Evolutionary conservation across 2,888 invertebrate species (phyloP), one percentile per base, ranked within the genome.

Genomic region (Nematopogon swammerdamellus): DNA sequence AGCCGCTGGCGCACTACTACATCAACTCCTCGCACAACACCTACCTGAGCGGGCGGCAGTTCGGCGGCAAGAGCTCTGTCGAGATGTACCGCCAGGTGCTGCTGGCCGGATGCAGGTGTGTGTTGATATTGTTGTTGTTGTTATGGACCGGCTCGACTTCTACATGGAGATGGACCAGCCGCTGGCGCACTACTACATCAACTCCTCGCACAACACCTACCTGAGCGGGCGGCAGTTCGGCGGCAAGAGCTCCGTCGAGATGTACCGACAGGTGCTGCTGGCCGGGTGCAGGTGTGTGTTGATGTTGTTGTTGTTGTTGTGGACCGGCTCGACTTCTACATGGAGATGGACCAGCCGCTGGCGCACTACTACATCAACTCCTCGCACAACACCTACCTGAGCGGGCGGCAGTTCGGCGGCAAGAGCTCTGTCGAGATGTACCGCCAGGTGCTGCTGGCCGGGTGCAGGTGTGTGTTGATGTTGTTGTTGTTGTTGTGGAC

Each of bases 161-260:
- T 96, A 96, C 64, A 92, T 92, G 92, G 98, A 99, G 57, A 98
- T 99, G 99, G 98, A 99, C 68, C 97, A 98, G 68, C 93, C 99
- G 0, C 70, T 99, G 49, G 89, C 95, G 8, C 98, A 25, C 25
- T 25, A 25, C 4, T 25, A 25, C 25, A 25, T 98, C 99, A 0
- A 98, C 25, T 99, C 55, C 98, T 99, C 77, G 82, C 97, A 97
- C 70, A 97, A 97, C 70, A 97, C 97, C 14, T 97, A 97, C 71
- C 80, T 97, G 54, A 88, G 88, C 19, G 97, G 97, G 1, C 75
- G 98, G 53, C 99, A 99, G 81, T 99, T 99, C 68, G 98, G 98
- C 49, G 99, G 98, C 14, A 95, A 92, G 73, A 96, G 96, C 55
- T 95, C 95, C 58, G 98, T 98, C 3, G 98, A 99, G 79, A 99